Percentiles rank a stretch among this genome's conserved stretches.
Conservation (phyloP, 2,113 vertebrate genomes). For the Steatornis caripensis region DNA sequence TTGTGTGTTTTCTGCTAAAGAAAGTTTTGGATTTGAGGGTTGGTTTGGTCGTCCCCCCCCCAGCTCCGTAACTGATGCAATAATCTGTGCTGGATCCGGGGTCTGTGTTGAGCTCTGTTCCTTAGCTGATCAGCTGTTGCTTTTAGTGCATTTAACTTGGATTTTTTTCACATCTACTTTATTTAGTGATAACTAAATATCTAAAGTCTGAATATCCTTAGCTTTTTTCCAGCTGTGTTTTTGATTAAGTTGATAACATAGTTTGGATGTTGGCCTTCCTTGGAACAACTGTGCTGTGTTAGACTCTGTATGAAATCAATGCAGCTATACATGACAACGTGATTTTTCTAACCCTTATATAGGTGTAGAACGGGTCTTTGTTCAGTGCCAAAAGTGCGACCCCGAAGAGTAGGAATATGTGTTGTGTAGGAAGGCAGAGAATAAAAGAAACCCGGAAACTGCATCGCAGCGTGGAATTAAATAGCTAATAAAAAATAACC, state of each 20-base stretch:
- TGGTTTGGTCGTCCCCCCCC: too few species aligned
- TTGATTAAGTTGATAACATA: not conserved
- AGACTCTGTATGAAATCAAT: not conserved
- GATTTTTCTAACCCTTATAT: not conserved
- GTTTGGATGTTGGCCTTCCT: not conserved
- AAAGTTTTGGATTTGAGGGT: too few species aligned
- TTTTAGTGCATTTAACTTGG: not conserved
- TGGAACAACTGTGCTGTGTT: not conserved
- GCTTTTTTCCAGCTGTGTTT: not conserved
- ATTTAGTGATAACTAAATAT: not conserved
- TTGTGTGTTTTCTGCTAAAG: not conserved
- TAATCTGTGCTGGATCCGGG: not conserved
- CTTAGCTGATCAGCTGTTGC: not conserved
- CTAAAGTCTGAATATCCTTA: too few species aligned
- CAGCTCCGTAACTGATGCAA: not conserved
- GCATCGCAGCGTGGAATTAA: not conserved
- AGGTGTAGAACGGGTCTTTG: not conserved
- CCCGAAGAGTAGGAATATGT: not conserved
- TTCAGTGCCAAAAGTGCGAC: not conserved
- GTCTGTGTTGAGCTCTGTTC: not conserved
- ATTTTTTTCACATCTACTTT: not conserved
- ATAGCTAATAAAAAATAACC: not conserved
- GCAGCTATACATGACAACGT: not conserved
- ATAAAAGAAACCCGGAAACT: not conserved
- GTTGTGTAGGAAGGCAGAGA: not conserved